Evolutionary conservation across 2,797 vertebrate genomes (phyloP).

Genomic region (Melopsittacus undulatus): DNA sequence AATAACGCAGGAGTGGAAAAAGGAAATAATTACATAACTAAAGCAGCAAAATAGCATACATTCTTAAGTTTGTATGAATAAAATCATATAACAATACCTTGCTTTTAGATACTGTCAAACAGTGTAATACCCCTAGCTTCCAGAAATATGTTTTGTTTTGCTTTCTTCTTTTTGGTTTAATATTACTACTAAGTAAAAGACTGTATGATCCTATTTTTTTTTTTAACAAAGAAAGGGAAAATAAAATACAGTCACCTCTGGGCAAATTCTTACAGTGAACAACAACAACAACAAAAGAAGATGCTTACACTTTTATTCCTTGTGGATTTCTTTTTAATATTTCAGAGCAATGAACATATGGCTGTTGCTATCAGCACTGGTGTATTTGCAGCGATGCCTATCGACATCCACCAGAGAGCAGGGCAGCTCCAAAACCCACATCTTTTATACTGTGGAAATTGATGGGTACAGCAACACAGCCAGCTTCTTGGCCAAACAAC

Average conservation of each 20-base stretch:
- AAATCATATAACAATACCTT: neutral
- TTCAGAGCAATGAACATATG: conserved; percentile 70
- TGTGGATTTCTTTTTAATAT: conserved; percentile 64
- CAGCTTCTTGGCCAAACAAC: conserved; percentile 84
- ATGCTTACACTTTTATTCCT: conserved; percentile 33
- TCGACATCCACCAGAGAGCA: conserved; percentile 92
- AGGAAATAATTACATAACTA: neutral
- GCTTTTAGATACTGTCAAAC: neutral
- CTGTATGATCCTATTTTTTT: neutral
- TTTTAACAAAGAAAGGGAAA: neutral
- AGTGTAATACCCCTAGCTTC: neutral
- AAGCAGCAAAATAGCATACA: neutral
- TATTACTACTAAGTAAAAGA: neutral
- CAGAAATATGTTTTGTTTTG: neutral
- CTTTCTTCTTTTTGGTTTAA: neutral
- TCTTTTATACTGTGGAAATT: conserved; percentile 83
- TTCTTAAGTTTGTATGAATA: neutral
- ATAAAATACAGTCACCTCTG: conserved; percentile 28
- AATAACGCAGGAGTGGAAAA: neutral
- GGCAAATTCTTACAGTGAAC: neutral
- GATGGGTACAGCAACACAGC: conserved; percentile 82
- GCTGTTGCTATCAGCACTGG: conserved; percentile 63
- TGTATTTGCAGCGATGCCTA: conserved; percentile 81
- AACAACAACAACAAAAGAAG: neutral
- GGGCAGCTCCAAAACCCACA: conserved; percentile 84